Evolutionary conservation across 2,113 vertebrate species (phyloP).

Genomic region (Hucho hucho): DNA sequence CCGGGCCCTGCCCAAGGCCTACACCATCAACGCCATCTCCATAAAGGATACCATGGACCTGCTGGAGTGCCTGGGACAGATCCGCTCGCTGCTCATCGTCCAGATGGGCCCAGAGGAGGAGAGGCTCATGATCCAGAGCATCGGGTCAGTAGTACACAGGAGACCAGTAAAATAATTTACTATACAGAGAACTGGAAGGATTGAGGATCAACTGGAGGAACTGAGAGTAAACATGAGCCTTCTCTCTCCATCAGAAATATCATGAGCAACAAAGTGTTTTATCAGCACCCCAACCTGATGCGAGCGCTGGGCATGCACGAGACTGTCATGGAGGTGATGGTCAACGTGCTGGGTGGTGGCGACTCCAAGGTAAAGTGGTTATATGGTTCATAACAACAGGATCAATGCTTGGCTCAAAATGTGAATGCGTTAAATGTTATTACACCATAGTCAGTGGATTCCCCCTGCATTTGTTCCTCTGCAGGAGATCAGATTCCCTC

Average conservation of each 20-base stretch:
- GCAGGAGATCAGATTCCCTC: conserved; percentile 91
- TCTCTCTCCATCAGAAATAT: conserved; percentile 77
- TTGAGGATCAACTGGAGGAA: not conserved
- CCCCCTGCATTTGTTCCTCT: not conserved
- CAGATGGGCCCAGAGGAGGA: conserved; percentile 98
- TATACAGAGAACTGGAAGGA: not conserved
- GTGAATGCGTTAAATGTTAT: too few species aligned
- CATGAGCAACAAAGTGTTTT: conserved; percentile 95
- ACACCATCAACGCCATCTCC: conserved; percentile 85
- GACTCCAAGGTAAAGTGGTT: conserved; percentile 83
- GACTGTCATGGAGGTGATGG: conserved; percentile 96
- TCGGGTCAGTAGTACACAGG: conserved; percentile 74
- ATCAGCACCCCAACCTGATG: conserved; percentile 94
- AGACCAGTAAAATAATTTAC: not conserved
- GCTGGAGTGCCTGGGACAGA: conserved; percentile 90
- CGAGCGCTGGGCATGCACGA: conserved; percentile 92
- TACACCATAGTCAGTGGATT: not conserved
- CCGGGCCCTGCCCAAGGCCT: conserved; percentile 87
- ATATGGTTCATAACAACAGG: not conserved
- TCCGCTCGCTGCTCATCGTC: conserved; percentile 93
- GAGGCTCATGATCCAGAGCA: conserved; percentile 96
- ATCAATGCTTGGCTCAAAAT: too few species aligned
- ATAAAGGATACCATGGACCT: conserved; percentile 89
- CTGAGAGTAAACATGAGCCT: not conserved
- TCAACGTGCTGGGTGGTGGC: conserved; percentile 88